These are phyloP conservation scores for Meda fulgida DNA, from an alignment of 2,797 vertebrate species.

Conservation along the genomic window DNA sequence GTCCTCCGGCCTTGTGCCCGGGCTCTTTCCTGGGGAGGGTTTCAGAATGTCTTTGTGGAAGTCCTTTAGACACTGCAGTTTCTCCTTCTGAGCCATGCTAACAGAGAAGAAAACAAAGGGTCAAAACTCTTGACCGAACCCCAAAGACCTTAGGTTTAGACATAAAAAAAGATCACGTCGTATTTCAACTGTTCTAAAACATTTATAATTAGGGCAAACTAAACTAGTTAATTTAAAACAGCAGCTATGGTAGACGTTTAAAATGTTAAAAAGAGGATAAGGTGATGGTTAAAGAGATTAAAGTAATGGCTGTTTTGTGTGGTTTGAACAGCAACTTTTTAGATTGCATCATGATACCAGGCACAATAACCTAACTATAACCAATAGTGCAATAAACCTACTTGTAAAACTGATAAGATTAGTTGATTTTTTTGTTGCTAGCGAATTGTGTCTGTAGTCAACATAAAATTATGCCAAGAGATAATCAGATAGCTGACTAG, in stretches of 20 bases:
- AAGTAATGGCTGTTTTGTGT: background rate
- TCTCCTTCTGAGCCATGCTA: constrained; percentile 96
- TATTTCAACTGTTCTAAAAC: background rate
- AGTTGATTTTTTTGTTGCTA: background rate
- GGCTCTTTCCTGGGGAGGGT: constrained; percentile 96
- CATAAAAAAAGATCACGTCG: background rate
- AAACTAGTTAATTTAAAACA: background rate
- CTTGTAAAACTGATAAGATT: background rate
- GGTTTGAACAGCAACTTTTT: constrained; percentile 37
- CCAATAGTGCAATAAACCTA: background rate
- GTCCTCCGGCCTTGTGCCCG: constrained; percentile 93
- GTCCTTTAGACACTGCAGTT: constrained; percentile 95
- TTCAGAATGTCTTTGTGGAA: constrained; percentile 99
- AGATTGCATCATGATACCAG: background rate
- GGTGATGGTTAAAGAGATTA: background rate
- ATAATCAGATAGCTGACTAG: background rate
- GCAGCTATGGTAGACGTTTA: background rate
- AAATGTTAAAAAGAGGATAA: background rate
- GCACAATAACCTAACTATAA: background rate
- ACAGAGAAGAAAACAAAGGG: constrained; percentile 4
- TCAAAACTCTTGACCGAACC: background rate
- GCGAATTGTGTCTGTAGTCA: background rate
- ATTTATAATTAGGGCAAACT: background rate
- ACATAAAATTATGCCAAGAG: background rate
- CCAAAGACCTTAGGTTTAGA: background rate